Base-by-base conservation (phyloP, 2,888 invertebrate genomes). In the Minunthozetes semirufus region DNA sequence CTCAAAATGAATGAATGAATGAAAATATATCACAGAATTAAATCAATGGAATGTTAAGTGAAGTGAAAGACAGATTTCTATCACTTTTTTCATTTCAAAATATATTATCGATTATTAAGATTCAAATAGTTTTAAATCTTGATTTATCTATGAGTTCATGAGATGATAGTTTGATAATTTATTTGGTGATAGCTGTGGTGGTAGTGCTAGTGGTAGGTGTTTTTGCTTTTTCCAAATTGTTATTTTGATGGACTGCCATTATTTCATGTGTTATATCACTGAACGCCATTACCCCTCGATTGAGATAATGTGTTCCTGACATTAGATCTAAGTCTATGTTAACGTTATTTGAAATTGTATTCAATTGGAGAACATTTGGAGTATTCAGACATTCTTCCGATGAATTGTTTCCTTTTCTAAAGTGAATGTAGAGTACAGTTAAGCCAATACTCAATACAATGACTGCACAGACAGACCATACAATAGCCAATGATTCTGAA, bases 401-500 rank as follows among this genome's bases (percentile, higher is more conserved):
- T 61, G 29, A 11, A 63, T 33, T 25, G 19, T 19, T 17, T 56
- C 27, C 22, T 22, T 56, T 25, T 13, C n/a, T 56, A 25, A 33
- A 63, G 27, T 63, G 33, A 17, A 63, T 38, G 38, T 63, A 38
- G 15, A 63, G 33, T 8, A 17, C 33, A 33, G 33, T n/a, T 15
- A 63, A 33, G 6, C 33, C 38, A 33, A 63, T 63, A 15, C 6
- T 9, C 5, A 63, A 0, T 8, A 38, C 15, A 33, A 63, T 9
- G 4, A 33, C 38, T 9, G n/a, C 63, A 63, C 33, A 63, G 15
- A 63, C 19, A 33, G n/a, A 33, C 29, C 33, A 11, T 13, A 63
- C 63, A 38, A 63, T 38, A 33, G n/a, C n/a, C 33, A 63, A 33
- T 33, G 63, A 63, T 63, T 63, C 63, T 63, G 38, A 25, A 63